phyloP scores from a whole-genome alignment of 2,888 invertebrate species.

The Ernsta delagoae region DNA sequence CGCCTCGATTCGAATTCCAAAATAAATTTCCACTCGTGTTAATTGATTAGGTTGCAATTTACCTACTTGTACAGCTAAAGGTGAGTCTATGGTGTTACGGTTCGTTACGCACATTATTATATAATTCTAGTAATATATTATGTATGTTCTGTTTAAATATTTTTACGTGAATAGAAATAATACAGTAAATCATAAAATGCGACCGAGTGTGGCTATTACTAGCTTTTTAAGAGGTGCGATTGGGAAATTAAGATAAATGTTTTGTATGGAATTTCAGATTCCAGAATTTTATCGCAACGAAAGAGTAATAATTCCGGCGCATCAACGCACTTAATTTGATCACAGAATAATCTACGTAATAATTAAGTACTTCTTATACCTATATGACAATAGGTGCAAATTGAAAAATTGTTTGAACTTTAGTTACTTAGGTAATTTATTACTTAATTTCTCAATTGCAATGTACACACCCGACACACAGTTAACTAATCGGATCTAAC shows the following conservation, averaged over 20 bases:
- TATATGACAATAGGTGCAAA: too few species aligned
- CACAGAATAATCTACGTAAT: too few species aligned
- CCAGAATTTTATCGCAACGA: too few species aligned
- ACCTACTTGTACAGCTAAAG: slow-evolving; percentile 66
- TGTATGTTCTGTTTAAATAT: slow-evolving; percentile 62
- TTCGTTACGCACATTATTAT: slow-evolving; percentile 71
- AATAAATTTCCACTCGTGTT: neutral
- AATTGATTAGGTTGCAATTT: slow-evolving; percentile 40
- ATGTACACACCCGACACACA: slow-evolving; percentile 30
- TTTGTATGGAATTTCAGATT: too few species aligned
- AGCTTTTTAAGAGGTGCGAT: slow-evolving; percentile 41
- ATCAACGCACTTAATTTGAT: too few species aligned
- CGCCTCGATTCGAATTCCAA: neutral
- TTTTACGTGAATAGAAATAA: slow-evolving; percentile 68
- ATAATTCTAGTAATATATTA: slow-evolving; percentile 47
- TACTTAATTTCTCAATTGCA: slow-evolving; percentile 36
- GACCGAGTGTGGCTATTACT: slow-evolving; percentile 39
- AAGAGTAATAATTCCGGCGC: too few species aligned
- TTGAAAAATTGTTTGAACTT: too few species aligned
- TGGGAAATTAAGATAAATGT: slow-evolving; percentile 39
- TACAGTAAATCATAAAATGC: slow-evolving; percentile 59
- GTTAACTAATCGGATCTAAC: slow-evolving; percentile 14
- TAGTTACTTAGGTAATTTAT: neutral
- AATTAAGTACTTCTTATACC: too few species aligned
- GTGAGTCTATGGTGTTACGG: slow-evolving; percentile 65